Evolutionary conservation across 2,113 vertebrate genomes (phyloP), one percentile per base, ranked within the genome.

Genomic region (Macquaria ambigua): DNA sequence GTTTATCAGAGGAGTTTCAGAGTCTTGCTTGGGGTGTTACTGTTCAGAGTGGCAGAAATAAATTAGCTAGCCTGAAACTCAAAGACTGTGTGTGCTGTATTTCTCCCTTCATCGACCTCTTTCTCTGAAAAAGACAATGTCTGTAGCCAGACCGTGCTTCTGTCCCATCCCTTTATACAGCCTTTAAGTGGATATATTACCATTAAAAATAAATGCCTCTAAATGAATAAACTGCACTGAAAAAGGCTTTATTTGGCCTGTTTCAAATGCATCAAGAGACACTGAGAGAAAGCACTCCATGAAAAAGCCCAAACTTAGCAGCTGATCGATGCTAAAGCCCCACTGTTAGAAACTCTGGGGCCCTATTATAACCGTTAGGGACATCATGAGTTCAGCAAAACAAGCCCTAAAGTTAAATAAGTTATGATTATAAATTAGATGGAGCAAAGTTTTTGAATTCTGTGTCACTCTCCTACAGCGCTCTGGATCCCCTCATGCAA

Each of bases 381-480:
- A 85, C 85, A 85, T 77, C 63, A 20, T 69, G 87, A 87, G 73
- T 93, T 92, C 83, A 91, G 85, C 88, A 91, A 89, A 92, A 89
- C 79, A 84, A 83, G 81, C 73, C 59, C 55, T 69, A 34, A 87
- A 92, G 81, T 85, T 90, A 75, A 91, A 91, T 88, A 93, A 93
- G 73, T 93, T 81, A 84, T 84, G 72, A 89, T 89, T 85, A 84
- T 89, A 89, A 87, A 92, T 91, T 84, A 82, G 73, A 89, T 67
- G 64, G 37, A 81, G 78, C 63, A 84, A 91, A 91, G 84, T 90
- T 92, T 90, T 63, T 53, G 56, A 86, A 88, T 81, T 61, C 63
- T 71, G 71, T 81, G 74, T 81, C 82, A 81, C 78, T 91, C 85
- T 75, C 56, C 64, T 41, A 55, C 78, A 84, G 72, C 80, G 67